Conservation (phyloP, 2,113 vertebrate species). For the Corvus cornix region DNA sequence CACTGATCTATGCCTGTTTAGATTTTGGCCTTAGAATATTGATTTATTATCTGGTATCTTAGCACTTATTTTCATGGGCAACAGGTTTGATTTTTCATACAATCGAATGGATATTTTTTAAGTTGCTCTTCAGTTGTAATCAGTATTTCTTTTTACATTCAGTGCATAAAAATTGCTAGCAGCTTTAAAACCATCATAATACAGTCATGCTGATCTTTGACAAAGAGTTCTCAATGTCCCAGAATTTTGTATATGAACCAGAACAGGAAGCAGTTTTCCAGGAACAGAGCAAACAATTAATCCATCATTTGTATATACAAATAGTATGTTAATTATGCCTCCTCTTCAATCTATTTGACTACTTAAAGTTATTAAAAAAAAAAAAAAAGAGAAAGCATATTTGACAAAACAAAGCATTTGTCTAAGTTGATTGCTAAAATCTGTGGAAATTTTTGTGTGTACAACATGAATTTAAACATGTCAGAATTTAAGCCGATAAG, state of each 20-base stretch:
- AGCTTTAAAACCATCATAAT: neutral
- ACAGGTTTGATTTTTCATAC: neutral
- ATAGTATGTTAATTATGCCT: neutral
- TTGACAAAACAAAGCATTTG: constrained; percentile 11
- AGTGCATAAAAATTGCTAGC: neutral
- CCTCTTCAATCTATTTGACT: neutral
- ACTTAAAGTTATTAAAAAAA: neutral
- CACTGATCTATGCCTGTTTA: neutral
- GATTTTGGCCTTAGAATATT: neutral
- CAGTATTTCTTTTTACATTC: neutral
- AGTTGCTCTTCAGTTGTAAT: neutral
- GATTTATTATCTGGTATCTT: neutral
- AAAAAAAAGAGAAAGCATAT: neutral
- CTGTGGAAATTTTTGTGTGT: neutral
- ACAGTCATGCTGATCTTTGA: neutral
- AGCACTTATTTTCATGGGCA: neutral
- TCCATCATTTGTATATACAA: neutral
- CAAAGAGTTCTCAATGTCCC: neutral
- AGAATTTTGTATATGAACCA: neutral
- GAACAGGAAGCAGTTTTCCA: neutral
- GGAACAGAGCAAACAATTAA: neutral
- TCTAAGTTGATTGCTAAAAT: neutral
- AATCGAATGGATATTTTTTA: neutral
- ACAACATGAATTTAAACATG: neutral
- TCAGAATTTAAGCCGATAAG: neutral